Base-by-base conservation (phyloP, 2,113 vertebrate species). In the Rhinopomastus cyanomelas region DNA sequence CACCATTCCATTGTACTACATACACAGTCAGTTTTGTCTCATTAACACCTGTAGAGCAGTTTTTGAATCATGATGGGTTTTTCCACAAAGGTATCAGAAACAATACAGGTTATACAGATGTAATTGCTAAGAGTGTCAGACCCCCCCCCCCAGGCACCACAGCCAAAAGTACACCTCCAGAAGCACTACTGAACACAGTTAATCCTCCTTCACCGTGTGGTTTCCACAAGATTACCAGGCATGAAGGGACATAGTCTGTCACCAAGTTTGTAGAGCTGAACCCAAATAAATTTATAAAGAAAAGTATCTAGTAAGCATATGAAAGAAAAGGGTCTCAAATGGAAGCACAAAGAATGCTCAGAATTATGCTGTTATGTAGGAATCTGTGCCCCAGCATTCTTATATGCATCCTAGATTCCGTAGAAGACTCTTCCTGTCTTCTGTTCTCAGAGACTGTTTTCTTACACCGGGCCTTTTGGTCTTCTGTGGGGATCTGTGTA, bases 61-160 rank as follows among this genome's bases (percentile, higher is more conserved):
- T 74, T 83, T 48, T 59, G 11, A 90, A 59, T 29, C 46, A 37
- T 0, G 12, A 73, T 64, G 11, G 21, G 14, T 12, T 27, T 78
- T 72, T 69, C n/a, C 60, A 66, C 36, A 66, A 13, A 34, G 22
- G 71, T n/a, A 32, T 60, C 9, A 14, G 3, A 29, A 85, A 18
- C n/a, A n/a, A n/a, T n/a, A n/a, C n/a, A n/a, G n/a, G n/a, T n/a
- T n/a, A n/a, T n/a, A n/a, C n/a, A n/a, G 71, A 79, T 49, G 46
- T 37, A 82, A 69, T 7, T 62, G 27, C 27, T 65, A 8, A 0
- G 3, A 83, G 48, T 4, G 1, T 26, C 80, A 80, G 52, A 48
- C n/a, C n/a, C n/a, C n/a, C 8, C 16, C 46, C 29, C 8, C 0
- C 19, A 22, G 48, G 37, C 48, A 57, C 48, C 1, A 4, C 1